A percentile compares a stretch with the other conserved stretches of the same genome.
Conservation (phyloP, 2,888 invertebrate genomes). For the Tineola bisselliella region DNA sequence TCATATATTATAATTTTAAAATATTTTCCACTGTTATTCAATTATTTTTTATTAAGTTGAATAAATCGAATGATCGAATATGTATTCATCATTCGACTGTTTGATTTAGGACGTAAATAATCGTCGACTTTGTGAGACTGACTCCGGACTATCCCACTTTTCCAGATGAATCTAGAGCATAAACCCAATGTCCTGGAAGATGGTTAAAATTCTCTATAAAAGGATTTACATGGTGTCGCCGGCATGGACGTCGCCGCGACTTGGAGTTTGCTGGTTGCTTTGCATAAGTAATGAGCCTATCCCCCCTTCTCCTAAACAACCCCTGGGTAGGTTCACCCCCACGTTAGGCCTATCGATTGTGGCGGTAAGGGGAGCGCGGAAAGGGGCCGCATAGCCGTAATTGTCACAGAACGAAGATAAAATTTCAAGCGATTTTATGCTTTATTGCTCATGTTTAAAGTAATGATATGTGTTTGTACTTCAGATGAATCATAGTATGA, state of each 20-base stretch:
- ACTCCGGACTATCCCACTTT: no score
- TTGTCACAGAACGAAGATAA: slow-evolving; percentile 58
- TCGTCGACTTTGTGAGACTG: no score
- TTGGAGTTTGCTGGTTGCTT: slow-evolving; percentile 47
- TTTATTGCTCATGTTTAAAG: slow-evolving; percentile 1
- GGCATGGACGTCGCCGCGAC: slow-evolving; percentile 32
- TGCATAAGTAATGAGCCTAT: slow-evolving; percentile 58
- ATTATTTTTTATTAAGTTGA: no score
- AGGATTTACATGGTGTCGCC: slow-evolving; percentile 18
- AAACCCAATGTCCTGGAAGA: no score
- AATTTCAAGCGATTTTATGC: slow-evolving; percentile 25
- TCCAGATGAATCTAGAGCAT: no score
- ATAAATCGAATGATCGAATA: no score
- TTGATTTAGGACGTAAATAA: no score
- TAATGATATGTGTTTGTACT: neutral
- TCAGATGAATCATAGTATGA: neutral
- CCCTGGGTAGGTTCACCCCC: slow-evolving; percentile 60
- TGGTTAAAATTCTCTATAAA: no score
- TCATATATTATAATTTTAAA: no score
- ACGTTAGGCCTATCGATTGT: slow-evolving; percentile 76
- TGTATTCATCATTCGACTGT: no score
- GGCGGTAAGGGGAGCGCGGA: slow-evolving; percentile 70
- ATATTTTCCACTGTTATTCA: no score
- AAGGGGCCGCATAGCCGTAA: slow-evolving; percentile 55
- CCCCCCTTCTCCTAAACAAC: slow-evolving; percentile 24